Conservation (phyloP, 2,888 invertebrate genomes). For the Mantis religiosa region DNA sequence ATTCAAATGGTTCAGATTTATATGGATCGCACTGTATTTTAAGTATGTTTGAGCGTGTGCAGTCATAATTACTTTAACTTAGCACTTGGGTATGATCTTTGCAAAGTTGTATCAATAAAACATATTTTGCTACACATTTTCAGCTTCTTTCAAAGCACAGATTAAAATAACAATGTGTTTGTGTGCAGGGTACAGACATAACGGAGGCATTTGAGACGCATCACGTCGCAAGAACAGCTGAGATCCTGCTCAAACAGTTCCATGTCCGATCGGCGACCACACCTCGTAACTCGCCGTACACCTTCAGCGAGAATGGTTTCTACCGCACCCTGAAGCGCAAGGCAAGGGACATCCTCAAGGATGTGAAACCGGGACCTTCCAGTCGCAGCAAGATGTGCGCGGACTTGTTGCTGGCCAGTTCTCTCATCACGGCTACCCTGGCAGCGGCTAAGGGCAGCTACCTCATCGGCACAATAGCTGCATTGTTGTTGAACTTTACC, state of each 20-base stretch:
- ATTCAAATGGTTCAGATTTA: no score
- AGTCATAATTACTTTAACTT: no score
- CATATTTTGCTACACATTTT: no score
- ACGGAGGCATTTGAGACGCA: slow-evolving; percentile 51
- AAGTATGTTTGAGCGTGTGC: no score
- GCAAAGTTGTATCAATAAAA: no score
- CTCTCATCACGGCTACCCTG: slow-evolving; percentile 41
- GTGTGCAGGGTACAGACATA: slow-evolving; percentile 66
- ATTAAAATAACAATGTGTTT: not conserved
- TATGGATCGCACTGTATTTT: no score
- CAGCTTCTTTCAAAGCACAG: no score
- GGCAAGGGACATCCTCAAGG: slow-evolving; percentile 13
- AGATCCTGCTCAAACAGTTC: slow-evolving; percentile 48
- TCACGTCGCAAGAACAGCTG: slow-evolving; percentile 58
- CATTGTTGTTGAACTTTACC: slow-evolving; percentile 55
- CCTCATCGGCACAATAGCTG: slow-evolving; percentile 49
- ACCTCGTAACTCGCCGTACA: slow-evolving; percentile 66
- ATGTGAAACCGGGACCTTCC: slow-evolving; percentile 9
- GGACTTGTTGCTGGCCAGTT: slow-evolving; percentile 44
- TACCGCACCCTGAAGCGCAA: slow-evolving; percentile 55
- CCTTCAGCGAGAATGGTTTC: slow-evolving; percentile 53
- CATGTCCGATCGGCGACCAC: slow-evolving; percentile 55
- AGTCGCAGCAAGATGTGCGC: not conserved
- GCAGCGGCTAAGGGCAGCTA: slow-evolving; percentile 33
- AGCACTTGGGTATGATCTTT: no score